Conservation (phyloP, 64 coral and sea anemone species). For the Anthopleura sola region DNA sequence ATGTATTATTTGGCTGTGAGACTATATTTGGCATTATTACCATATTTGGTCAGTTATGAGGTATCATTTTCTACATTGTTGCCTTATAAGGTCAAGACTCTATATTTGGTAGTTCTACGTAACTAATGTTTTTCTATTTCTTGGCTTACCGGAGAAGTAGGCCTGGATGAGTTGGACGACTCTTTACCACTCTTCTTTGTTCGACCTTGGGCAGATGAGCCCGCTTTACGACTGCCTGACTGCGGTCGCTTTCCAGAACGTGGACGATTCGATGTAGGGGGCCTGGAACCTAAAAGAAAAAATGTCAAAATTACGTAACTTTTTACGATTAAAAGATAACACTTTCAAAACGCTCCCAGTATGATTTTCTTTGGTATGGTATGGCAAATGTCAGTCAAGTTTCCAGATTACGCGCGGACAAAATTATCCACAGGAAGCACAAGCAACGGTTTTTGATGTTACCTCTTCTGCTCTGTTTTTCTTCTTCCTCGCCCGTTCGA, state of each 20-base stretch:
- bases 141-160: slow-evolving; percentile 68
- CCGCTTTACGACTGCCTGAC: slow-evolving; percentile 61
- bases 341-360: not conserved
- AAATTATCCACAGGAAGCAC: not conserved
- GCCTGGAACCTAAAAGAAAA: slow-evolving; percentile 51
- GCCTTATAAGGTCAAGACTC: too few species aligned
- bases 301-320: not conserved
- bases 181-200: slow-evolving; percentile 86
- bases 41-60: too few species aligned
- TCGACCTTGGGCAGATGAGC: slow-evolving; percentile 48
- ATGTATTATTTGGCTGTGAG: too few species aligned
- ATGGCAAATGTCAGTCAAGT: too few species aligned
- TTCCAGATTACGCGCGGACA: too few species aligned
- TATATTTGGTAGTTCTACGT: too few species aligned
- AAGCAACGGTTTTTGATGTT: not conserved
- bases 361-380: not conserved
- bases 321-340: not conserved
- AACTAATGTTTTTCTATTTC: too few species aligned
- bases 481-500: slow-evolving; percentile 76
- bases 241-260: slow-evolving; percentile 67
- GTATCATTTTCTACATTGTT: too few species aligned
- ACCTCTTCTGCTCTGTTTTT: slow-evolving; percentile 82
- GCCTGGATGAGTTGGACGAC: slow-evolving; percentile 75
- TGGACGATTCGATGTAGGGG: slow-evolving; percentile 72
- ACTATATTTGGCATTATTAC: too few species aligned